Evolutionary conservation across 2,113 vertebrate species (phyloP).

Genomic region (Riparia riparia): DNA sequence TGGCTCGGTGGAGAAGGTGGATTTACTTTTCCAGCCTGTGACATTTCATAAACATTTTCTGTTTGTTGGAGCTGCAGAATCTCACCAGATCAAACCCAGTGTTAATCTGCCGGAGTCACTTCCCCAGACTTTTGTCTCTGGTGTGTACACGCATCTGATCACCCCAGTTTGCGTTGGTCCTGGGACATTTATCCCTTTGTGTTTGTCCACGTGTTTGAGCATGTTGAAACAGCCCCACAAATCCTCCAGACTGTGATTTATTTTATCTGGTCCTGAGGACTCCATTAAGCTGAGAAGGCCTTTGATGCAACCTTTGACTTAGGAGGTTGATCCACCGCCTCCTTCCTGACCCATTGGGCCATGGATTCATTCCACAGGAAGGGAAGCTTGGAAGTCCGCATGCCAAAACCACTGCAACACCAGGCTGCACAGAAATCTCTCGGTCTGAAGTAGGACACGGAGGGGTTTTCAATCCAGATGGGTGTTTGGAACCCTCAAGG

Average conservation of each 20-base stretch:
- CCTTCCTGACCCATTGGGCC: rapidly evolving
- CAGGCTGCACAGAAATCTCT: no score
- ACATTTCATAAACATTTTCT: conserved; percentile 5
- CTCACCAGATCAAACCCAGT: not conserved
- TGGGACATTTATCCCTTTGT: not conserved
- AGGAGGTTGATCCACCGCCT: rapidly evolving
- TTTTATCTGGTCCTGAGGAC: not conserved
- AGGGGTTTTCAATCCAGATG: not conserved
- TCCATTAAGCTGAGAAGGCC: not conserved
- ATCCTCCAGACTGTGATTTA: not conserved
- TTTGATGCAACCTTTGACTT: not conserved
- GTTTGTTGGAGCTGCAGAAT: not conserved
- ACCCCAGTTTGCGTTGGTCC: not conserved
- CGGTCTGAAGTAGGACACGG: not conserved
- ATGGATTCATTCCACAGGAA: no score
- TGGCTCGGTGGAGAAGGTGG: not conserved
- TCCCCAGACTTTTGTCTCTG: not conserved
- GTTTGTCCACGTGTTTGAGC: not conserved
- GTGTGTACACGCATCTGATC: not conserved
- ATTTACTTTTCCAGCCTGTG: not conserved
- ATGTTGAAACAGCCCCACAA: not conserved
- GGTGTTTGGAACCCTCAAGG: not conserved
- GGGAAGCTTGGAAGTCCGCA: rapidly evolving
- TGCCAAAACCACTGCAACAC: not conserved
- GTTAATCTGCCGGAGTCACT: not conserved